A percentile compares a stretch with the other conserved stretches of the same genome.
phyloP scores from a whole-genome alignment of 2,888 invertebrate species.

The Muschampia plurimacula region DNA sequence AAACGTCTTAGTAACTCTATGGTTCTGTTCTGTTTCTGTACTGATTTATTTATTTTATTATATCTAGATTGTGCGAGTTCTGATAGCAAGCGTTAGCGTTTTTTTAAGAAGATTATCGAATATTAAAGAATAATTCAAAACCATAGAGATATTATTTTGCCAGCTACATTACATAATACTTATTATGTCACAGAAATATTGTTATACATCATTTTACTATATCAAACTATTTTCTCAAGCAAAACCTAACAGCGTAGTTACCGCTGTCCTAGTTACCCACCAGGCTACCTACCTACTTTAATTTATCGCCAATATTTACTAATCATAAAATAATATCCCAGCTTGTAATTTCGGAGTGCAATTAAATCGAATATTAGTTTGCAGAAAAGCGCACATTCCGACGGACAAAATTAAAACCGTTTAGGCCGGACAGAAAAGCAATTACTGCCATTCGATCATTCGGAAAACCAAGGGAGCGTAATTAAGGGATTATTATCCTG shows the following conservation, averaged over 20 bases:
- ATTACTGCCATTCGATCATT: conserved; percentile 77
- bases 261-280: neutral
- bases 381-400: conserved; percentile 46
- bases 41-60: no score
- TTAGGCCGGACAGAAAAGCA: conserved; percentile 69
- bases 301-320: conserved; percentile 7
- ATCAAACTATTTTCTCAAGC: neutral
- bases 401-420: conserved; percentile 63
- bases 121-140: no score
- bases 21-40: no score
- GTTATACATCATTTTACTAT: neutral
- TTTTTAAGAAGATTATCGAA: no score
- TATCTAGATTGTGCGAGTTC: no score
- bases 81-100: no score
- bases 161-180: no score
- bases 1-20: no score
- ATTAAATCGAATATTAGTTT: conserved; percentile 36
- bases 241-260: neutral
- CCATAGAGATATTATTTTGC: no score
- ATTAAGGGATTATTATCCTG: conserved; percentile 74
- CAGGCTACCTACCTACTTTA: neutral
- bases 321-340: conserved; percentile 6
- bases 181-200: no score
- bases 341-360: conserved; percentile 19
- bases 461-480: conserved; percentile 68